Evolutionary conservation across 2,797 vertebrate genomes (phyloP), one percentile per base, ranked within the genome.

Genomic region (Sebastiscus tertius): DNA sequence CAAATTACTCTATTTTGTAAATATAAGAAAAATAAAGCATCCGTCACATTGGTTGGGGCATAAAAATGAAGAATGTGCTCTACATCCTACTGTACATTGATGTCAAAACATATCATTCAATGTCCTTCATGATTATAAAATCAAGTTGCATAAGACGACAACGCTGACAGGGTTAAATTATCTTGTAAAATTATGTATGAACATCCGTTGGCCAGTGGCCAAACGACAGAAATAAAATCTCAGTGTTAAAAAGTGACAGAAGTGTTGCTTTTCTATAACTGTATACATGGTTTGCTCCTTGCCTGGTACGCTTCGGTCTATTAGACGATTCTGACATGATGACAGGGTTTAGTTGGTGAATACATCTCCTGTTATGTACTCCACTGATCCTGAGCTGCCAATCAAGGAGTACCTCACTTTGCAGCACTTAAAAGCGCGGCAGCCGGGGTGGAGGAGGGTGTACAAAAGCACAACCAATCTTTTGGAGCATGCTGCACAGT

Each of bases 361-460:
- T 60, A 39, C 42, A 67, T 83, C 56, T 81, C n/a, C 77, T 59
- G 72, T 84, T 79, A 66, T 56, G 80, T 67, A 60, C 79, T 66
- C 80, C 67, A 49, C 49, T 75, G 70, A 86, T 75, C 76, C 79
- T 18, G 49, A 81, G 77, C 88, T 86, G 87, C 86, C 89, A 91
- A 80, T 92, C 88, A 90, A 70, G 18, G 33, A 69, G 69, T 6
- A 11, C 64, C 62, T 76, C 67, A 67, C 72, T 78, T 83, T 79
- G 69, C 63, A 42, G 72, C 42, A 49, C 75, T 60, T 64, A 72
- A 81, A 86, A 78, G 70, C 33, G 5, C 68, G 49, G 56, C 85
- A 89, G 80, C 83, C 76, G 81, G 72, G 73, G 27, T 61, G 67
- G 82, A 86, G 84, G 87, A 86, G 84, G 77, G 52, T 13, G 83